Conservation (phyloP, 1,140 invertebrate genomes). For the Trialeurodes vaporariorum region DNA sequence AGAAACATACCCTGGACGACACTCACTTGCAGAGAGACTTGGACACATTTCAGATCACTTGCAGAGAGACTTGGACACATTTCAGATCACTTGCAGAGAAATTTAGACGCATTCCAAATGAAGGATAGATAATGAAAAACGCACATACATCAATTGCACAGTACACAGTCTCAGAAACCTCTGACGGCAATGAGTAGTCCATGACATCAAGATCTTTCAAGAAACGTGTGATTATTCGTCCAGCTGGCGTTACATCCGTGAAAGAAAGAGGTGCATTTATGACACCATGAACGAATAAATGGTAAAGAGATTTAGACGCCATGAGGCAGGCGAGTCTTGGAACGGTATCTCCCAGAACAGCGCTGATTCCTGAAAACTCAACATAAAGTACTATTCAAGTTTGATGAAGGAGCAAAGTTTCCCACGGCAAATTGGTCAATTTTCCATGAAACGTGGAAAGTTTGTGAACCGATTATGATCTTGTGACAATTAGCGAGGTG, state of each 20-base stretch:
- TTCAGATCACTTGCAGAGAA: too few species aligned
- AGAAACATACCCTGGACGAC: too few species aligned
- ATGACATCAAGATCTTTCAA: constrained; percentile 56
- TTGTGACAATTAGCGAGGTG: too few species aligned
- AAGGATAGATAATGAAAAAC: too few species aligned
- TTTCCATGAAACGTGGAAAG: too few species aligned
- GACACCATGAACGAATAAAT: constrained; percentile 44
- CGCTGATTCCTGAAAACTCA: constrained; percentile 14
- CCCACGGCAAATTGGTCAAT: too few species aligned
- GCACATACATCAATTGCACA: constrained; percentile 11
- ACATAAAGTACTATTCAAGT: not conserved
- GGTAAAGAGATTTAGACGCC: constrained; percentile 47
- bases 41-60: too few species aligned
- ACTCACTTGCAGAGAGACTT: too few species aligned
- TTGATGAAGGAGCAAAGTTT: too few species aligned
- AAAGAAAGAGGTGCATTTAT: constrained; percentile 54
- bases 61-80: too few species aligned
- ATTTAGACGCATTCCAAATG: too few species aligned
- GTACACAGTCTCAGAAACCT: constrained; percentile 13
- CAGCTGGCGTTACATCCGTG: constrained; percentile 61
- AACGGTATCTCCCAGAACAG: constrained; percentile 11
- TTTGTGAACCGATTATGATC: too few species aligned
- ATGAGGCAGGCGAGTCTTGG: constrained; percentile 41
- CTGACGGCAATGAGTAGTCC: constrained; percentile 39
- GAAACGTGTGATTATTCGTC: constrained; percentile 59